phyloP scores from a whole-genome alignment of 2,113 vertebrate genomes.

The Trinectes maculatus region DNA sequence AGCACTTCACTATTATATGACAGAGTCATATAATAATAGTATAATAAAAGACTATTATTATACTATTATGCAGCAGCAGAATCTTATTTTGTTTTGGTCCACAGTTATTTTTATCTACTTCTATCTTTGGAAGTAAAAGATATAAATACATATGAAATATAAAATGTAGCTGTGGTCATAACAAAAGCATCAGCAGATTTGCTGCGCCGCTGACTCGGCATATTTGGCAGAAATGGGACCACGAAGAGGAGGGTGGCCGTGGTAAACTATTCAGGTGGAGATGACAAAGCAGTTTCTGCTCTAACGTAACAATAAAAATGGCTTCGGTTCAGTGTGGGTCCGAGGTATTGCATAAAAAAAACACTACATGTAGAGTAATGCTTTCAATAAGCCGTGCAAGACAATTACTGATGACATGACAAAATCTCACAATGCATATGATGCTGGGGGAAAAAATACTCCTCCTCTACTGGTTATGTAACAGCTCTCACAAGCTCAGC shows the following conservation, averaged over 20 bases:
- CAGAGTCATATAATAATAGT: too few relatives aligned
- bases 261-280: conserved; percentile 59
- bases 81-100: neutral
- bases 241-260: neutral
- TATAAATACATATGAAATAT: neutral
- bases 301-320: conserved; percentile 21
- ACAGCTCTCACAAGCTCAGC: conserved; percentile 38
- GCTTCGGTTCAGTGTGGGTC: conserved; percentile 14
- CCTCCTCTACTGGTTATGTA: conserved; percentile 51
- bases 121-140: neutral
- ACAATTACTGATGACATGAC: conserved; percentile 24
- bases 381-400: neutral
- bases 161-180: neutral
- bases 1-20: neutral
- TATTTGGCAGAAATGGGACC: conserved; percentile 11
- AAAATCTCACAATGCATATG: conserved; percentile 26
- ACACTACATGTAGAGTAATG: too few relatives aligned
- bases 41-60: neutral
- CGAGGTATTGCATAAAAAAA: neutral
- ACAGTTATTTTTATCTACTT: neutral
- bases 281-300: conserved; percentile 69
- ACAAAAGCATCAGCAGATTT: conserved; percentile 4
- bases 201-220: conserved; percentile 47
- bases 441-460: conserved; percentile 9
- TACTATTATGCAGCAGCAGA: neutral